Conservation (phyloP, 2,797 vertebrate species). For the Streptopelia turtur region DNA sequence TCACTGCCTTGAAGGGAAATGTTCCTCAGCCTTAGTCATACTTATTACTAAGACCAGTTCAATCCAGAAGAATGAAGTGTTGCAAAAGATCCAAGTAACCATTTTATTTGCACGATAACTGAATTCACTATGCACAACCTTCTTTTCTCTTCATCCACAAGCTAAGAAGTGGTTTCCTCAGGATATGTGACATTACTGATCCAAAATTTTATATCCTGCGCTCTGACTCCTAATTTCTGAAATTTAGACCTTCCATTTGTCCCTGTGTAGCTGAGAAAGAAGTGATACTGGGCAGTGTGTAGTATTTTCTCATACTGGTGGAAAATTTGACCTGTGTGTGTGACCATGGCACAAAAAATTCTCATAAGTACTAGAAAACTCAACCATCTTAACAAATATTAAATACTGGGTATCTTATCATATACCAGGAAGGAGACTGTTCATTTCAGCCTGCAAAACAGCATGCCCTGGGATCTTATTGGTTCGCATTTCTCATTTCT, state of each 20-base stretch:
- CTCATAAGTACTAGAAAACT: background rate
- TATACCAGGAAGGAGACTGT: background rate
- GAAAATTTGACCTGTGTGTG: background rate
- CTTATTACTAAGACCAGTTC: background rate
- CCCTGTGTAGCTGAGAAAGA: background rate
- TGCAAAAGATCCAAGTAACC: background rate
- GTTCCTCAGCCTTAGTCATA: background rate
- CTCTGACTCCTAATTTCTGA: background rate
- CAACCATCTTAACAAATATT: rapidly evolving
- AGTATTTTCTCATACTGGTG: background rate
- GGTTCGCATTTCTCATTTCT: background rate
- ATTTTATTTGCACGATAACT: background rate
- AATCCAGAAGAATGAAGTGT: background rate
- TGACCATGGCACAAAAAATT: background rate
- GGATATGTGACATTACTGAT: background rate
- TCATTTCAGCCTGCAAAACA: background rate
- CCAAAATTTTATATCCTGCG: background rate
- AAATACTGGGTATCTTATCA: background rate
- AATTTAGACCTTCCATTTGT: background rate
- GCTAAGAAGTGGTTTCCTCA: background rate
- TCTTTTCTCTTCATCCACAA: background rate
- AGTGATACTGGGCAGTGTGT: background rate
- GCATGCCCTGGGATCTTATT: background rate
- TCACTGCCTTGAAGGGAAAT: background rate
- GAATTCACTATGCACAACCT: background rate